These are phyloP conservation scores for Microdon myrmicae DNA, from an alignment of 2,888 invertebrate species.

Conservation along the genomic window DNA sequence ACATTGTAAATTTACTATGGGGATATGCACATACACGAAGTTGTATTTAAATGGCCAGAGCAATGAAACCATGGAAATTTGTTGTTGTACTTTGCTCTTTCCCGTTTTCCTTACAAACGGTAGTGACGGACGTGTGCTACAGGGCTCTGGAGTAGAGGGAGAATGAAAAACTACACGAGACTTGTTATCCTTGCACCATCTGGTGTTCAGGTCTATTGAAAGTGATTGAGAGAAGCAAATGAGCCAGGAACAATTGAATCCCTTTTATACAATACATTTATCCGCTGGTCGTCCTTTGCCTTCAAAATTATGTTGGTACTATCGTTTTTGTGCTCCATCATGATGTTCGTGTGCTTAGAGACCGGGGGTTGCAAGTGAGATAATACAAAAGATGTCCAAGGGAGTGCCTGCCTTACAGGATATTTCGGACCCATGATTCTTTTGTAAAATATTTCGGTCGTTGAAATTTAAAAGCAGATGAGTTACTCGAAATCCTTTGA, in stretches of 20 bases:
- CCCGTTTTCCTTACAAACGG: too few relatives aligned
- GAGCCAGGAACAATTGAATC: constrained; percentile 52
- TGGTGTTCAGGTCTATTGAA: constrained; percentile 52
- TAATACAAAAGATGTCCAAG: constrained; percentile 13
- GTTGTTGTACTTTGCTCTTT: too few relatives aligned
- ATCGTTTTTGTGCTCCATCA: constrained; percentile 13
- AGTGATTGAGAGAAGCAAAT: constrained; percentile 53
- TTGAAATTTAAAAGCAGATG: constrained; percentile 26
- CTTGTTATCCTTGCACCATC: constrained; percentile 53
- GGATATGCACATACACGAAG: too few relatives aligned
- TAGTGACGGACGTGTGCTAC: too few relatives aligned
- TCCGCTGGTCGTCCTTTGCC: constrained; percentile 6
- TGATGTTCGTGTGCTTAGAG: constrained; percentile 1
- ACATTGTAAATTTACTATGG: constrained; percentile 30
- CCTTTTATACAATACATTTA: constrained; percentile 28
- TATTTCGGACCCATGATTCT: constrained; percentile 34
- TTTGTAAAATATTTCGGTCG: constrained; percentile 43
- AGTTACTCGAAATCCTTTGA: constrained; percentile 11
- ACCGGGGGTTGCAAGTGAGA: constrained; percentile 12
- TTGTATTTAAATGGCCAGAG: too few relatives aligned
- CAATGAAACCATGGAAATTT: too few relatives aligned
- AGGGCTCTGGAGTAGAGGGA: constrained; percentile 1
- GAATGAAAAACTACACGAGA: constrained; percentile 4
- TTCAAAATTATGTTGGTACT: too few relatives aligned
- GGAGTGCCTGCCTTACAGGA: constrained; percentile 4